phyloP scores from a whole-genome alignment of 53 echinoderm and acorn worm species.

The Patiria pectinifera region DNA sequence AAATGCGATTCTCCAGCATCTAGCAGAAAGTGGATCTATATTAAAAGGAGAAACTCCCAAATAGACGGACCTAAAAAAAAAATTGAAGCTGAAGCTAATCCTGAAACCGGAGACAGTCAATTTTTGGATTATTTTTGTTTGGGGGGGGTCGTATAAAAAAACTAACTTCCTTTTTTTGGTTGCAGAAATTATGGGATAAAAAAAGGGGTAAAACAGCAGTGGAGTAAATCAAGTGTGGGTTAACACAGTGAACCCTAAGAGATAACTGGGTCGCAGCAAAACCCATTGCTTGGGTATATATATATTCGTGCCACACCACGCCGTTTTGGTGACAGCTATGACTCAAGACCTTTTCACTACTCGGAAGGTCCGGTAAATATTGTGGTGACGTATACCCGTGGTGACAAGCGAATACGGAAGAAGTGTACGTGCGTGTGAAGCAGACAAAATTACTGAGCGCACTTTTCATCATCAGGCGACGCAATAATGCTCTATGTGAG shows the following conservation, averaged over 20 bases:
- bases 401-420: not conserved
- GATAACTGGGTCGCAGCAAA: constrained; percentile 14
- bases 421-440: not conserved
- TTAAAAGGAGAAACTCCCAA: no score
- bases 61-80: no score
- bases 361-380: constrained; percentile 36
- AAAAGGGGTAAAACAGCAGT: not conserved
- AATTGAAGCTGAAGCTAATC: no score
- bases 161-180: no score
- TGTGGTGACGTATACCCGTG: constrained; percentile 16
- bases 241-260: constrained; percentile 13
- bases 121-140: no score
- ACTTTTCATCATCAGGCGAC: not conserved
- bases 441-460: not conserved
- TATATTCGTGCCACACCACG: not conserved
- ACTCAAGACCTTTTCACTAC: not conserved
- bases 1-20: no score
- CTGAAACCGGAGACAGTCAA: no score
- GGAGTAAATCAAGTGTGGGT: not conserved
- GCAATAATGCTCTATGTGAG: not conserved
- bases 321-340: constrained; percentile 13
- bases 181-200: no score
- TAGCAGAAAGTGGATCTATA: no score
- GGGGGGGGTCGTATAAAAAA: no score
- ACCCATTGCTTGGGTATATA: not conserved